A percentile compares a stretch with the other conserved stretches of the same genome.
Conservation (phyloP, 2,113 vertebrate genomes). For the human region DNA sequence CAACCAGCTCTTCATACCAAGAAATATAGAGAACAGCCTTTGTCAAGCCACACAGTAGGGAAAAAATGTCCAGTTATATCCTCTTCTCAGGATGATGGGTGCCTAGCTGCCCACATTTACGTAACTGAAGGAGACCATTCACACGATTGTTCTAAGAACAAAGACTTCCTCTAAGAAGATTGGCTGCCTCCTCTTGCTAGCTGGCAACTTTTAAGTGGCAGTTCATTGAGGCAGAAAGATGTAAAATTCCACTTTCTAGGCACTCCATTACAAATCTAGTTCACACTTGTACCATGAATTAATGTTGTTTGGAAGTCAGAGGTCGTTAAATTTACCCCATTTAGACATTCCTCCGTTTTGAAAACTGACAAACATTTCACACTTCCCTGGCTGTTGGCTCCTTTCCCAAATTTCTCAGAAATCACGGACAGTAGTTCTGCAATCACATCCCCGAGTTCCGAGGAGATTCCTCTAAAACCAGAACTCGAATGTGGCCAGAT, state of each 20-base stretch:
- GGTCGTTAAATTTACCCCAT: conserved; percentile 23
- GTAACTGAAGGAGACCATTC: neutral
- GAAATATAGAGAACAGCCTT: neutral
- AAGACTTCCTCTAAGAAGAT: neutral
- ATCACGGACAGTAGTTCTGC: neutral
- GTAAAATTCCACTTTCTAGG: conserved; percentile 39
- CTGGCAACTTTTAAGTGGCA: conserved; percentile 43
- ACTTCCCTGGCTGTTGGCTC: conserved; percentile 31
- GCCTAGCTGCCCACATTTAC: neutral
- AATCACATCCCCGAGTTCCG: neutral
- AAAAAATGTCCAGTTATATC: neutral
- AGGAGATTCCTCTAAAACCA: neutral
- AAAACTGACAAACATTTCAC: conserved; percentile 53
- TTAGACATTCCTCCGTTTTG: conserved; percentile 45
- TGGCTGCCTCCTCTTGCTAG: neutral
- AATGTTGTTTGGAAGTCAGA: conserved; percentile 46
- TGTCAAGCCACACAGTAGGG: neutral
- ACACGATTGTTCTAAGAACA: neutral
- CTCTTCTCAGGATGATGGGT: neutral
- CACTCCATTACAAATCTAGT: conserved; percentile 21
- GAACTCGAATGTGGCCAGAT: neutral
- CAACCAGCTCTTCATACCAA: neutral
- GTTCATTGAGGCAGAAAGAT: conserved; percentile 14
- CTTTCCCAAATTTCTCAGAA: conserved; percentile 61
- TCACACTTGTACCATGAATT: conserved; percentile 2